Conservation (phyloP, 2,113 vertebrate species). For the Toxostoma redivivum region DNA sequence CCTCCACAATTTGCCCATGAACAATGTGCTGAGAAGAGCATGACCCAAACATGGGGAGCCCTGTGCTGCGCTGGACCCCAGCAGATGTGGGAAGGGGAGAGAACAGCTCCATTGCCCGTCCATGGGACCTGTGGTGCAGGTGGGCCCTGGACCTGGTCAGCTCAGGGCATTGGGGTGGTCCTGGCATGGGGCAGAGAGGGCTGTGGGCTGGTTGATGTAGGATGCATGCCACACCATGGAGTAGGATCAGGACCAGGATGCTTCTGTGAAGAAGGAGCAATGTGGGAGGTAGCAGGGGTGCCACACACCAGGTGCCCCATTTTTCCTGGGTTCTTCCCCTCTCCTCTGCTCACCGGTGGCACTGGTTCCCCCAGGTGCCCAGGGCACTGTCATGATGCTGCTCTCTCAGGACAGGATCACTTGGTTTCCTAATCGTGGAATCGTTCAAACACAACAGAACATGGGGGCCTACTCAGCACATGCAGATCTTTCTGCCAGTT, state of each 20-base stretch:
- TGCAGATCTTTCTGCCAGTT: not conserved
- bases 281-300: not conserved
- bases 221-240: not conserved
- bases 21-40: not conserved
- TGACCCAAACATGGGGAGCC: not conserved
- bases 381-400: not conserved
- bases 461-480: not conserved
- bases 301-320: not conserved
- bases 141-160: not conserved
- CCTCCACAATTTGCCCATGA: not conserved
- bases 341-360: rapidly evolving
- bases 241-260: not conserved
- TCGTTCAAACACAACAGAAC: not conserved
- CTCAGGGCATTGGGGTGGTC: not conserved
- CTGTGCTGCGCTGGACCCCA: not conserved
- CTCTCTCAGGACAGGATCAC: not conserved
- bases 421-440: not conserved
- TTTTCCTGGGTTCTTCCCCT: not conserved
- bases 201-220: not conserved
- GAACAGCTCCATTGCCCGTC: not conserved
- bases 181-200: not conserved
- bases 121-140: not conserved
- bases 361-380: not conserved
- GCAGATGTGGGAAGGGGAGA: rapidly evolving
- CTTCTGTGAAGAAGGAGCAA: not conserved